phyloP scores from a whole-genome alignment of 2,113 vertebrate genomes.

The Phyllostomus hastatus region DNA sequence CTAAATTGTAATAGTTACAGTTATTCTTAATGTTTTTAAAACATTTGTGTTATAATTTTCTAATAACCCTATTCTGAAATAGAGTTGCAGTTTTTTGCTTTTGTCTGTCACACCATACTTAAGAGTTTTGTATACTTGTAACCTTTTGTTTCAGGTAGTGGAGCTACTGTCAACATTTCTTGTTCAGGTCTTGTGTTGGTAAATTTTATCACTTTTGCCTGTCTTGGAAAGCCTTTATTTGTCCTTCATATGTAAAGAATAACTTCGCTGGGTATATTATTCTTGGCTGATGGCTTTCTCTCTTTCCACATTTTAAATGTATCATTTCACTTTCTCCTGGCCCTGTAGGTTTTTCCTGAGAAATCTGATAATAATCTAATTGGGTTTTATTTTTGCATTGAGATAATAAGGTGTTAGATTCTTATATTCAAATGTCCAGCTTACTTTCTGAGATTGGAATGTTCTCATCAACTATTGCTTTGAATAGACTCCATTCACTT shows the following conservation, averaged over 20 bases:
- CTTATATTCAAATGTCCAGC: not conserved
- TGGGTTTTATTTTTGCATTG: not conserved
- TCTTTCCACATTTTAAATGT: not conserved
- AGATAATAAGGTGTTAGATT: not conserved
- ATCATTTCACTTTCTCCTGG: not conserved
- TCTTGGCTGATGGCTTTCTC: not conserved
- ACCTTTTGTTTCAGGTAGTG: not conserved
- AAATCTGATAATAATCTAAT: not conserved
- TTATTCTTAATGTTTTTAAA: not conserved
- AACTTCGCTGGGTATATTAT: not conserved
- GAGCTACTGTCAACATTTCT: not conserved
- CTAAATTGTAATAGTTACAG: not conserved
- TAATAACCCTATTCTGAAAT: not conserved
- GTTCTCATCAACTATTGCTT: not conserved
- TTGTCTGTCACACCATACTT: not conserved
- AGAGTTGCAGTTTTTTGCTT: not conserved
- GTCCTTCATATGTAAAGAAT: not conserved
- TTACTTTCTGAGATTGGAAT: not conserved
- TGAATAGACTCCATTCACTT: not conserved
- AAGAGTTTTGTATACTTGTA: not conserved
- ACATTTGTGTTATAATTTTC: not conserved
- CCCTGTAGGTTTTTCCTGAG: not conserved
- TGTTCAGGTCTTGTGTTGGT: not conserved
- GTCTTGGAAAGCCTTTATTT: not conserved
- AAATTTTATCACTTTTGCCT: not conserved